Conservation (phyloP, 2,797 vertebrate genomes). For the Rhyacichthys aspro region DNA sequence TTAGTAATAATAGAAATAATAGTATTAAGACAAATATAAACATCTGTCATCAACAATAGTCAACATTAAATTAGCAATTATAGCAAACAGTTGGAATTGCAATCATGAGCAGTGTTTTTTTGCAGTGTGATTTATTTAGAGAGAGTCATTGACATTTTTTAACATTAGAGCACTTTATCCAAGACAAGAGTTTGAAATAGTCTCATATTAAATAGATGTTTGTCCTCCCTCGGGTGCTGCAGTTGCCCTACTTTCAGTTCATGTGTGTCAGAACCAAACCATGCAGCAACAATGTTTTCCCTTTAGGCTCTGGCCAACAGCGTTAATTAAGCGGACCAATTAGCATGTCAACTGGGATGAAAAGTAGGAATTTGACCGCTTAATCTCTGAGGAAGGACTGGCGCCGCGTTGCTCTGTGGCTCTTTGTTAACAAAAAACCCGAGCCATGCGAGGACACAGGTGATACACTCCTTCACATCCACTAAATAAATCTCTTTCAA, state of each 20-base stretch:
- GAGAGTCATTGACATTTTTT: no score
- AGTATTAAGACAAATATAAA: no score
- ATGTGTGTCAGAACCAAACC: conserved; percentile 32
- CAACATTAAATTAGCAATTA: no score
- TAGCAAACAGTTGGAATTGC: no score
- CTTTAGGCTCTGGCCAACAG: conserved; percentile 20
- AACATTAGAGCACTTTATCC: conserved; percentile 4
- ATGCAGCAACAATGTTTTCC: conserved; percentile 23
- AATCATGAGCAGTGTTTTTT: not conserved
- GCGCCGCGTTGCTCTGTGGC: not conserved
- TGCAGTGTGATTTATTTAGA: conserved; percentile 9
- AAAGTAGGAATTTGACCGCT: conserved; percentile 4
- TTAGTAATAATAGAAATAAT: not conserved
- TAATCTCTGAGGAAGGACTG: not conserved
- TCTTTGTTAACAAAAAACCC: not conserved
- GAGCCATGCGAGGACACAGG: conserved; percentile 1
- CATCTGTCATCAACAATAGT: no score
- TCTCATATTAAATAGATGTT: conserved; percentile 37
- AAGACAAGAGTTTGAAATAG: conserved; percentile 12
- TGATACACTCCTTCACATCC: no score
- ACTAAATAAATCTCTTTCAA: no score
- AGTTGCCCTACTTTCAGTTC: conserved; percentile 51
- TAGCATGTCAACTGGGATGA: conserved; percentile 36
- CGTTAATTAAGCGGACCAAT: conserved; percentile 55
- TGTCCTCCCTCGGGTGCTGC: conserved; percentile 26